These are phyloP conservation scores for Lutjanus argentimaculatus DNA, from an alignment of 2,797 vertebrate genomes.

Conservation along the genomic window DNA sequence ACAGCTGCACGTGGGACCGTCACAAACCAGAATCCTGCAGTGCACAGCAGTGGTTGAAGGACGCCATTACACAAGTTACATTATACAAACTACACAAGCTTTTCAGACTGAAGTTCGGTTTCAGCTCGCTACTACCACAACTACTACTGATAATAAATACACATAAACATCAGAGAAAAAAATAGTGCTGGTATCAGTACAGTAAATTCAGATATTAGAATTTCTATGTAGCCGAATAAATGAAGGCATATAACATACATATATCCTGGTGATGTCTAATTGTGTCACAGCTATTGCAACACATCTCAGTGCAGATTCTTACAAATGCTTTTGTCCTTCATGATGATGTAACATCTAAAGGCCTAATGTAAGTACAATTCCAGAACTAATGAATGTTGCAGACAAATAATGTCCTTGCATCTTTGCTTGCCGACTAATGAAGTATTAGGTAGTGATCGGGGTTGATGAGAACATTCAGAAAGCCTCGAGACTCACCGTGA, in stretches of 20 bases:
- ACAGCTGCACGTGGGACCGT: too few relatives aligned
- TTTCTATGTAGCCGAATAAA: background rate
- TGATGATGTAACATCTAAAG: constrained; percentile 2
- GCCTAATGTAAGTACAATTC: background rate
- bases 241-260: background rate
- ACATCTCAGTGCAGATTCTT: background rate
- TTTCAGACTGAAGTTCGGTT: too few relatives aligned
- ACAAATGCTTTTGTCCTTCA: background rate
- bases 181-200: too few relatives aligned
- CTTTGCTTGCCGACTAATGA: background rate
- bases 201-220: too few relatives aligned
- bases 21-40: too few relatives aligned
- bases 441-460: background rate
- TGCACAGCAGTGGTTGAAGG: too few relatives aligned
- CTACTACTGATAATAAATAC: too few relatives aligned
- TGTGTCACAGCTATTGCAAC: background rate
- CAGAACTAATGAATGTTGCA: background rate
- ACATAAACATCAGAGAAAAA: too few relatives aligned
- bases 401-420: background rate
- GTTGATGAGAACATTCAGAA: constrained; percentile 24
- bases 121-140: too few relatives aligned
- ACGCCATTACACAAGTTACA: too few relatives aligned
- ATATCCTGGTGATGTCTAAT: background rate
- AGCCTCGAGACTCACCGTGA: constrained; percentile 4
- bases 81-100: too few relatives aligned